Percentiles rank a stretch among this genome's conserved stretches.
Evolutionary conservation across 2,113 vertebrate genomes (phyloP).

Genomic region (Ancistrus triradiatus): DNA sequence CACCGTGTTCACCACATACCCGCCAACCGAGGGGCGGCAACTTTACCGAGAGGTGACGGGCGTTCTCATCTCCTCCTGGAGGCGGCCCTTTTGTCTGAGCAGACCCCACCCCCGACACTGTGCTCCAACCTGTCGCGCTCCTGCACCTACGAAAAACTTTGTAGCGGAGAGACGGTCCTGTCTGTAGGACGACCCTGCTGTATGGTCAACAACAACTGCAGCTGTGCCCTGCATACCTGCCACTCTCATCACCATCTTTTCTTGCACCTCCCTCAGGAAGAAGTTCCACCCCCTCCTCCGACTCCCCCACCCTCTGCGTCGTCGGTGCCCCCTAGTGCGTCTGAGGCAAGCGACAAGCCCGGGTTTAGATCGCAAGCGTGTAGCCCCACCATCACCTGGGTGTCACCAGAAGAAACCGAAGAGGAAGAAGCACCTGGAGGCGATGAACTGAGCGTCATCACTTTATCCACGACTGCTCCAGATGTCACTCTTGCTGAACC

Average conservation of each 20-base stretch:
- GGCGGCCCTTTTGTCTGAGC: slow-evolving; percentile 73
- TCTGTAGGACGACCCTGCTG: slow-evolving; percentile 64
- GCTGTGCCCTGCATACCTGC: slow-evolving; percentile 64
- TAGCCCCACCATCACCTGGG: slow-evolving; percentile 75
- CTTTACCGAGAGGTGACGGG: slow-evolving; percentile 63
- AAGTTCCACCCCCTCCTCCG: slow-evolving; percentile 57
- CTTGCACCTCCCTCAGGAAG: slow-evolving; percentile 80
- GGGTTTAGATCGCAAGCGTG: slow-evolving; percentile 81
- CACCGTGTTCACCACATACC: slow-evolving; percentile 41
- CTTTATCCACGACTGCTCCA: slow-evolving; percentile 40
- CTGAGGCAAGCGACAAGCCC: slow-evolving; percentile 72
- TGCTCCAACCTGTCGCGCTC: slow-evolving; percentile 64
- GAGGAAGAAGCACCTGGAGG: slow-evolving; percentile 60
- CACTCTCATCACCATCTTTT: slow-evolving; percentile 70
- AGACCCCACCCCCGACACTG: slow-evolving; percentile 44
- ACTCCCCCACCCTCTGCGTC: slow-evolving; percentile 25
- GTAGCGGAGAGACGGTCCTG: slow-evolving; percentile 56
- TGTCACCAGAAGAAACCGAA: slow-evolving; percentile 51
- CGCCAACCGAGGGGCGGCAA: slow-evolving; percentile 43
- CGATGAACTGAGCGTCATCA: slow-evolving; percentile 63
- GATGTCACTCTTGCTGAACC: slow-evolving; percentile 30
- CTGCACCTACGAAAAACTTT: slow-evolving; percentile 77
- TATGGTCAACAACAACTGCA: slow-evolving; percentile 59
- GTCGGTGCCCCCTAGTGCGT: slow-evolving; percentile 24
- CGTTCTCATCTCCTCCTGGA: slow-evolving; percentile 77